Percentiles rank a stretch among this genome's conserved stretches.
These are phyloP conservation scores for Apoderus coryli DNA, from an alignment of 2,888 invertebrate species.

Conservation along the genomic window DNA sequence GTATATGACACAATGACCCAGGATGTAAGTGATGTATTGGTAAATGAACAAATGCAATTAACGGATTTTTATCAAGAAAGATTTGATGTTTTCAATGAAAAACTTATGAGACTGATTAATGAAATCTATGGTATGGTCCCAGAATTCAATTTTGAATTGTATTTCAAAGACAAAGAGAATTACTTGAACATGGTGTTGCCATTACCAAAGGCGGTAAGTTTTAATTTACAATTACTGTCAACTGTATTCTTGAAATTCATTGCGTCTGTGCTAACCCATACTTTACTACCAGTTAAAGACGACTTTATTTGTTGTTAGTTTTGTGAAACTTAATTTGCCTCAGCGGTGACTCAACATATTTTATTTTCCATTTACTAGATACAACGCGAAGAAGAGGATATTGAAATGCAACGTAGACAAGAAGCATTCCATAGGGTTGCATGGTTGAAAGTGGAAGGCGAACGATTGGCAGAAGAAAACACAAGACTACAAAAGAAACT, in stretches of 20 bases:
- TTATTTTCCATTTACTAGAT: slow-evolving; percentile 14
- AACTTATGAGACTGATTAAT: slow-evolving; percentile 28
- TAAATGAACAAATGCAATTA: slow-evolving; percentile 30
- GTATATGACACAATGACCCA: slow-evolving; percentile 32
- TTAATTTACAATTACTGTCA: too few species aligned
- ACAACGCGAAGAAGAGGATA: slow-evolving; percentile 21
- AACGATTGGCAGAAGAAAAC: slow-evolving; percentile 29
- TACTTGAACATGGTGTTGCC: slow-evolving; percentile 25
- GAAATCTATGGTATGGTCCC: slow-evolving; percentile 26
- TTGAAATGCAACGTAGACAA: slow-evolving; percentile 25
- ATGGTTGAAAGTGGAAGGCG: slow-evolving; percentile 31
- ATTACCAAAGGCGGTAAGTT: slow-evolving; percentile 17
- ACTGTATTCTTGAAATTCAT: too few species aligned
- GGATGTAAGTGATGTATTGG: slow-evolving; percentile 30
- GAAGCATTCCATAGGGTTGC: slow-evolving; percentile 29
- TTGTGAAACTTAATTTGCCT: too few species aligned
- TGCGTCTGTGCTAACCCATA: too few species aligned
- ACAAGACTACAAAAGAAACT: slow-evolving; percentile 23
- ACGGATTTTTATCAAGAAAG: slow-evolving; percentile 25
- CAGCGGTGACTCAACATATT: too few species aligned
- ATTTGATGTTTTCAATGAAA: slow-evolving; percentile 21
- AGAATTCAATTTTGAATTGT: slow-evolving; percentile 29
- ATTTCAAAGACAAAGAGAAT: slow-evolving; percentile 20
- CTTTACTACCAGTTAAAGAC: too few species aligned
- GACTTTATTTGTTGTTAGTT: too few species aligned